Evolutionary conservation across 2,888 invertebrate species (phyloP).

Genomic region (Drosophila quasianomalipes): DNA sequence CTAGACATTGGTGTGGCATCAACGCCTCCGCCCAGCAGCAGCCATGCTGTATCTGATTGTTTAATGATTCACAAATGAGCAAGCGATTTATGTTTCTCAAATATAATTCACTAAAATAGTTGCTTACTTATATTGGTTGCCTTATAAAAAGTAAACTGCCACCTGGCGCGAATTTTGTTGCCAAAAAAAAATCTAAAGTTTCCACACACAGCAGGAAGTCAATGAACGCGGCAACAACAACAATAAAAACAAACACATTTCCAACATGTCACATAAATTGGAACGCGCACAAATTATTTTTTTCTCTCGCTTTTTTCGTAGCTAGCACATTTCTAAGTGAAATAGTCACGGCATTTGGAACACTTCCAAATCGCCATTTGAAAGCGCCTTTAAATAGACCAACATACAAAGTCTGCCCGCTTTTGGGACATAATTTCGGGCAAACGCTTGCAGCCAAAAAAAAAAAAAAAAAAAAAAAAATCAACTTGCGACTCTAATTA

Average conservation of each 20-base stretch:
- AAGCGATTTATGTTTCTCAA: constrained; percentile 4
- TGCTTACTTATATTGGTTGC: background rate
- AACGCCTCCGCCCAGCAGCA: constrained; percentile 18
- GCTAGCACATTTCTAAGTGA: constrained; percentile 62
- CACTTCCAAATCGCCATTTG: constrained; percentile 62
- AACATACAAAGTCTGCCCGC: constrained; percentile 31
- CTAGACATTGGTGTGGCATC: constrained; percentile 25
- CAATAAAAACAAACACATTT: constrained; percentile 41
- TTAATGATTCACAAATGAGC: constrained; percentile 5
- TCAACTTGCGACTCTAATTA: constrained; percentile 59
- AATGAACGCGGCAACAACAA: constrained; percentile 38
- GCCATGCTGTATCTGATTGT: background rate
- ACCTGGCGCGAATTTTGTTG: constrained; percentile 17
- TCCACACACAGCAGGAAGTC: constrained; percentile 45
- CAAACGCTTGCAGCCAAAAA: constrained; percentile 13
- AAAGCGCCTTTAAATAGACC: constrained; percentile 59
- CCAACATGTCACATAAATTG: constrained; percentile 72
- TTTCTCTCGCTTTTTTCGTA: constrained; percentile 11
- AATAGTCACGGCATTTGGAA: constrained; percentile 76
- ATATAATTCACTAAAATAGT: background rate
- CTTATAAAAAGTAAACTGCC: background rate
- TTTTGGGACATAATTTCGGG: constrained; percentile 36
- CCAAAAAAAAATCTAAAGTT: constrained; percentile 23
- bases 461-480: background rate
- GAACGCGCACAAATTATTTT: constrained; percentile 51